Base-by-base conservation (phyloP, 2,113 vertebrate species). In the Oxyruncus cristatus region DNA sequence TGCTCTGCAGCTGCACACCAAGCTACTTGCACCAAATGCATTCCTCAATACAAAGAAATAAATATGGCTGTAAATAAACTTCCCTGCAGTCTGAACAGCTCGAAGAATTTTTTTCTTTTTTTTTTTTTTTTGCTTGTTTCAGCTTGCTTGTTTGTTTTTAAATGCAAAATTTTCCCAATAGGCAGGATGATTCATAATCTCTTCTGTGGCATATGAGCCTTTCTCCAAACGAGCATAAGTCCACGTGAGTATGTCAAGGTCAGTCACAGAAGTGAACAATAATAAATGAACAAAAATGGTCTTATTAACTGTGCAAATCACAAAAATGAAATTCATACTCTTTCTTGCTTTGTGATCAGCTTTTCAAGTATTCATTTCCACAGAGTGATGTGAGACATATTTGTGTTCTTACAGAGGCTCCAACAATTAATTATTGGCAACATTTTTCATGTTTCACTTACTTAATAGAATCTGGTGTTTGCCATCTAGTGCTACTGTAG, bases 341-440 rank as follows among this genome's bases (percentile, higher is more conserved):
- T 66, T 70, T 93, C 63, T 70, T 76, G 5, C 4, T 89, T 86
- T 80, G 4, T 44, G 13, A n/a, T 68, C 32, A 84, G 32, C 12
- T 86, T 94, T 89, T 81, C 32, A 66, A 53, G 12, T 70, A 37
- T 66, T 70, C 7, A 28, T 73, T 92, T 89, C 10, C 55, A 49
- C 8, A 56, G 3, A 76, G 9, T 76, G 72, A 70, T 62, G 2
- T 52, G 30, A 61, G 8, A 83, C 73, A 41, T 49, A 28, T 42
- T 73, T 0, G 0, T 59, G 14, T 59, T 49, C 7, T 74, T 80
- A 79, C 14, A 41, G 32, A 77, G 0, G 3, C 5, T 52, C 6
- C 24, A 70, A 49, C 9, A 53, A 37, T 39, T 56, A 55, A 37
- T 23, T 49, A 30, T 8, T 73, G 74, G 7, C 32, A 66, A 59